Base-by-base conservation (phyloP, 2,113 vertebrate species). In the Cyanoramphus novaezelandiae region DNA sequence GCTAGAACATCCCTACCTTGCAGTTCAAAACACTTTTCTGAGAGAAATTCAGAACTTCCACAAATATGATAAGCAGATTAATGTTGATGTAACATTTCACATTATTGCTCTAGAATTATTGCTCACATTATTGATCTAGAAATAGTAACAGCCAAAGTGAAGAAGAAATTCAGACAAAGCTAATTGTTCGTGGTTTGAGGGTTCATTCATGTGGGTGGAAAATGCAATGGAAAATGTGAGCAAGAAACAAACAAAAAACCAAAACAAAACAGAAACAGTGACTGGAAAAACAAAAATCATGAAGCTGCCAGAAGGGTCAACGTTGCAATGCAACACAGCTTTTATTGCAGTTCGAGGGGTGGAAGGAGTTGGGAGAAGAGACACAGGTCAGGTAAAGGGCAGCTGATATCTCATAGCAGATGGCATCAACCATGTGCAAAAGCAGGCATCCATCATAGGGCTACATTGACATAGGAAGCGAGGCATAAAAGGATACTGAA, bases 181-280 rank as follows among this genome's bases (percentile, higher is more conserved):
- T 19, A 33, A 35, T 9, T 11, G 0, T 4, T 39, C 8, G 28
- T 93, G 68, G 47, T 25, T 46, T 23, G 23, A 0, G 0, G 24
- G 31, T 53, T 53, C 17, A 91, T 94, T 91, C 86, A 28, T 90
- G 19, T 0, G 11, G 24, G 11, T 17, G 35, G 7, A 49, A 55
- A 93, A 53, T 1, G 16, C 17, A 53, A 17, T 4, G 59, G 11
- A 13, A 2, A 29, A 18, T 6, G 6, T 5, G 6, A 63, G 13
- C 10, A 25, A 8, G 24, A 79, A n/a, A 33, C 7, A 35, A 63
- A 33, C 52, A 88, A 5, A 31, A 9, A 52, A 52, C 17, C 8
- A 55, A 55, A 20, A 19, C 16, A 37, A 20, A 21, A 14, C 6
- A 60, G 24, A 25, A 49, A 8, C 21, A 47, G 33, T 3, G 1